These are phyloP conservation scores for Drosophila helvetica DNA, from an alignment of 2,888 invertebrate genomes.

Conservation along the genomic window DNA sequence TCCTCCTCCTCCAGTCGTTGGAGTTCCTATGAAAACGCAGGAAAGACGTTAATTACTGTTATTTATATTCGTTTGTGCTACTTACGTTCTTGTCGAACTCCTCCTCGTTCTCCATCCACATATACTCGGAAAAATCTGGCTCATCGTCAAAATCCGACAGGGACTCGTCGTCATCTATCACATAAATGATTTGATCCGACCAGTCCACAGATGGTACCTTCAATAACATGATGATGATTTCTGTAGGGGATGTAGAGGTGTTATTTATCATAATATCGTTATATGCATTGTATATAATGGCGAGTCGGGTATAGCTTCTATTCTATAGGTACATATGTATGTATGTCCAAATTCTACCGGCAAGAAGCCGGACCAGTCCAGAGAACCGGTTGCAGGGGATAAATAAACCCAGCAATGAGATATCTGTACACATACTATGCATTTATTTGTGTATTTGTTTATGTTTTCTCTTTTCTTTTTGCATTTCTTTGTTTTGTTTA, in stretches of 20 bases:
- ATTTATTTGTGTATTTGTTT: conserved; percentile 29
- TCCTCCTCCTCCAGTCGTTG: conserved; percentile 94
- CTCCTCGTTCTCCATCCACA: conserved; percentile 98
- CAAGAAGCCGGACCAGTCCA: conserved; percentile 47
- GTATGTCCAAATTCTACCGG: conserved; percentile 35
- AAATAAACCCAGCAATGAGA: conserved; percentile 34
- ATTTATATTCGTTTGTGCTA: neutral
- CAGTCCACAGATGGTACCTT: conserved; percentile 83
- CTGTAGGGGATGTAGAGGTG: conserved; percentile 5
- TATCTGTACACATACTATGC: conserved; percentile 9
- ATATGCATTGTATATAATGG: neutral
- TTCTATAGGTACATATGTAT: conserved; percentile 12
- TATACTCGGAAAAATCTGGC: conserved; percentile 93
- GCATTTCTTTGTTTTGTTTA: conserved; percentile 55
- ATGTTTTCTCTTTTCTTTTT: conserved; percentile 67
- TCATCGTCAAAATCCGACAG: conserved; percentile 81
- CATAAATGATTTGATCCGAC: conserved; percentile 82
- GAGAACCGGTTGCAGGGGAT: conserved; percentile 56
- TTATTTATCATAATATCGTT: neutral
- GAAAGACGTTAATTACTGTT: neutral
- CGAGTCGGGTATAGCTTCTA: neutral
- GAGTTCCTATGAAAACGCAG: conserved; percentile 87
- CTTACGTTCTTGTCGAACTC: conserved; percentile 95
- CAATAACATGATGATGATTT: conserved; percentile 80
- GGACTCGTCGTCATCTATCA: conserved; percentile 82